Percentiles rank a stretch among this genome's conserved stretches.
phyloP scores from a whole-genome alignment of 2,797 vertebrate species.

The Phrynocephalus vlangalii region DNA sequence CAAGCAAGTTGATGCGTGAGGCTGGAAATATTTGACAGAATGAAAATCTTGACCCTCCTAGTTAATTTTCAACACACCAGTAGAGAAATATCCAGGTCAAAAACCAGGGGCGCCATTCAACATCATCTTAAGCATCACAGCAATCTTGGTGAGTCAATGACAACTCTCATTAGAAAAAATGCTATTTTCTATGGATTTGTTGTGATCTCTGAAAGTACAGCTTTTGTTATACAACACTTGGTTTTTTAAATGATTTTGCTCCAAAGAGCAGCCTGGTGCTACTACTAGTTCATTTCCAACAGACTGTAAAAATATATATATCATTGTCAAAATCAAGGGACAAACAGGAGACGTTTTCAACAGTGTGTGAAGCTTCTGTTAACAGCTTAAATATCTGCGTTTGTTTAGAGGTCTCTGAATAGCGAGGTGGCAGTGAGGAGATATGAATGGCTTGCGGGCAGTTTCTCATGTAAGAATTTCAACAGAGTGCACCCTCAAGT shows the following conservation, averaged over 20 bases:
- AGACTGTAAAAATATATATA: too few species aligned
- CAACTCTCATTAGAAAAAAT: too few species aligned
- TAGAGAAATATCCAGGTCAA: background rate
- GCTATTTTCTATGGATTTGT: background rate
- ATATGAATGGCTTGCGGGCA: background rate
- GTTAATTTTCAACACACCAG: slow-evolving; percentile 9
- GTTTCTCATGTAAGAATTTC: too few species aligned
- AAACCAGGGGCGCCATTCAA: background rate
- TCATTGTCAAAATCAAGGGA: too few species aligned
- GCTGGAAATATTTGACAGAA: slow-evolving; percentile 16
- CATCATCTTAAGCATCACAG: background rate
- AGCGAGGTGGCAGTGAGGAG: background rate
- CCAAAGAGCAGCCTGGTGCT: too few species aligned
- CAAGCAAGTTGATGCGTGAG: background rate
- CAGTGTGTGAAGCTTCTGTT: background rate
- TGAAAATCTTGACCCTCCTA: background rate
- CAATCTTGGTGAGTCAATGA: slow-evolving; percentile 12
- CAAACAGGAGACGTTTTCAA: too few species aligned
- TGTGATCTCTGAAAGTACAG: background rate
- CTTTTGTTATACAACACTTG: background rate
- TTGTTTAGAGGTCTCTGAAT: background rate
- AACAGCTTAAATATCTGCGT: background rate
- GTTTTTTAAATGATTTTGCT: too few species aligned
- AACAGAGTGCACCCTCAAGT: too few species aligned
- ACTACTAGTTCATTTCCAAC: too few species aligned